phyloP scores from a whole-genome alignment of 2,888 invertebrate species.

The Tridacna gigas region DNA sequence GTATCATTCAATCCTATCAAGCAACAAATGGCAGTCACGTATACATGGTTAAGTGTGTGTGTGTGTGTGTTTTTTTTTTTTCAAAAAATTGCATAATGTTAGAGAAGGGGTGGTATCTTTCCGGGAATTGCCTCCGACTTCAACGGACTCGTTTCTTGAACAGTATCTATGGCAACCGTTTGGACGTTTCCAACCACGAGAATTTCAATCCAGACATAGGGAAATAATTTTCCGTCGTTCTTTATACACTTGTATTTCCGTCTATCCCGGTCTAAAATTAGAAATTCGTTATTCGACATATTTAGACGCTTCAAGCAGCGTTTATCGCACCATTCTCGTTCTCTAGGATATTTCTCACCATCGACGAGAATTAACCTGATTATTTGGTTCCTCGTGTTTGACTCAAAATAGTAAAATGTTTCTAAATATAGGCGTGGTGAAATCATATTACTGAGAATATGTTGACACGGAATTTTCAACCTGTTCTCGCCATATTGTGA shows the following conservation, averaged over 20 bases:
- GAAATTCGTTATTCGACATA: constrained; percentile 54
- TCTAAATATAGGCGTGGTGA: constrained; percentile 54
- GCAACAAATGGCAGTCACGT: no score
- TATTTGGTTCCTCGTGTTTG: constrained; percentile 53
- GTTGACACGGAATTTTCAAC: constrained; percentile 57
- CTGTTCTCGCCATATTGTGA: constrained; percentile 57
- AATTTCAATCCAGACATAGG: constrained; percentile 56
- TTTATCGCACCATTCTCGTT: constrained; percentile 54
- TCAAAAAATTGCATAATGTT: no score
- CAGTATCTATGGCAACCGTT: constrained; percentile 55
- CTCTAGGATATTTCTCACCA: constrained; percentile 42
- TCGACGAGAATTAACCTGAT: constrained; percentile 56
- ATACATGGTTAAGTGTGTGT: no score
- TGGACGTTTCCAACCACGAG: constrained; percentile 52
- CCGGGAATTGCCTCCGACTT: constrained; percentile 54
- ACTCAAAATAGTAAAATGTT: constrained; percentile 57
- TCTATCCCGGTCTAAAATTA: constrained; percentile 42
- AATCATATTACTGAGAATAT: constrained; percentile 49
- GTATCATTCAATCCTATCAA: no score
- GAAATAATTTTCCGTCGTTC: constrained; percentile 50
- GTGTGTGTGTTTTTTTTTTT: no score
- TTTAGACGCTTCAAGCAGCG: constrained; percentile 49
- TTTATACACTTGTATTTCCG: constrained; percentile 38
- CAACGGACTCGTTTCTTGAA: constrained; percentile 45
- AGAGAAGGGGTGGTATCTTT: constrained; percentile 43